These are phyloP conservation scores for Palythoa caribaeorum DNA, from an alignment of 92 coral and sea anemone species.

Conservation along the genomic window DNA sequence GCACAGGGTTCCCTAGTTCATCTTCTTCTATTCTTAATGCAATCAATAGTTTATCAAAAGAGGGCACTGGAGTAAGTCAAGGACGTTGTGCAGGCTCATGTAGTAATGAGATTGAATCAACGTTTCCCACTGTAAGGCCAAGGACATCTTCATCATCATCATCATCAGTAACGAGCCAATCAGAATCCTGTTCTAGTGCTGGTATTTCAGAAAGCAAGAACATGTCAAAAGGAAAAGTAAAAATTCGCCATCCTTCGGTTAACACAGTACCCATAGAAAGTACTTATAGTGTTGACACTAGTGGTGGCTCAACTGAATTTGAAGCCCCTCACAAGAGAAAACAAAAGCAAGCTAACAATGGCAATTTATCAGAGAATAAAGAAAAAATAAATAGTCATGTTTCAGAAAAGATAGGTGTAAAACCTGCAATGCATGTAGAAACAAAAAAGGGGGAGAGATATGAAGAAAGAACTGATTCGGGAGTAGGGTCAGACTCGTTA, in stretches of 20 bases:
- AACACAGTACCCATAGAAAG: slow-evolving; percentile 23
- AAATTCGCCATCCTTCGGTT: slow-evolving; percentile 36
- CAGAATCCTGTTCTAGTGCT: slow-evolving; percentile 21
- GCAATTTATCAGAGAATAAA: neutral
- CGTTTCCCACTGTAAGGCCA: neutral
- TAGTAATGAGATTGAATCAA: slow-evolving; percentile 27
- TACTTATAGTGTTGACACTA: neutral
- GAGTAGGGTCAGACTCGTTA: slow-evolving; percentile 66
- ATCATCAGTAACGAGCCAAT: slow-evolving; percentile 33
- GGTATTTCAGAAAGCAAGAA: slow-evolving; percentile 24
- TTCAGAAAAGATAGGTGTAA: slow-evolving; percentile 9
- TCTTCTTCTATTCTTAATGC: slow-evolving; percentile 80
- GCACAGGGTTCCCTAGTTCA: slow-evolving; percentile 86
- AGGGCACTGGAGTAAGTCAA: slow-evolving; percentile 56
- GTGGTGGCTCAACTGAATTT: neutral
- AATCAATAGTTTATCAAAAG: slow-evolving; percentile 74
- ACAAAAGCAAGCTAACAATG: neutral
- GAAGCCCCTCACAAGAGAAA: neutral
- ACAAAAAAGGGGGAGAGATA: slow-evolving; percentile 9
- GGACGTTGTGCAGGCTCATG: neutral
- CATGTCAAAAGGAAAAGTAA: slow-evolving; percentile 14
- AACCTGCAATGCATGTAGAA: slow-evolving; percentile 1
- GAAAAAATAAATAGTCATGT: neutral
- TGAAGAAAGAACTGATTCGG: slow-evolving; percentile 67
- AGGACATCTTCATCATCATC: slow-evolving; percentile 1